A percentile compares a stretch with the other conserved stretches of the same genome.
These are phyloP conservation scores for Probaryconus sp. DNA, from an alignment of 1,140 invertebrate genomes.

Conservation along the genomic window DNA sequence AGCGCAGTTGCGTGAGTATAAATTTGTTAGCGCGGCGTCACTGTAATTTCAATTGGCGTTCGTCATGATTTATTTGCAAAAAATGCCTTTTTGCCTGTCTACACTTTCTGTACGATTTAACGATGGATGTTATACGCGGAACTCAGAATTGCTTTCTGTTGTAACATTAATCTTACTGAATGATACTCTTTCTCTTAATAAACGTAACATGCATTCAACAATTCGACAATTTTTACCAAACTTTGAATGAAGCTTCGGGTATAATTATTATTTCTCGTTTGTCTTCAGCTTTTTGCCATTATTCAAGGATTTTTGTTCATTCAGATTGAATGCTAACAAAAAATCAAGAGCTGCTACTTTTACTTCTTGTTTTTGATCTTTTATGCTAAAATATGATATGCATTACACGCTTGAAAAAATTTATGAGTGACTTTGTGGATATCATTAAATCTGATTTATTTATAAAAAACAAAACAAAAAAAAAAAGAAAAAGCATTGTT, in stretches of 20 bases:
- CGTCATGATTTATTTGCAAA: slow-evolving; percentile 47
- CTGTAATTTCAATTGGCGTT: slow-evolving; percentile 50
- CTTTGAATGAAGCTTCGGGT: background rate
- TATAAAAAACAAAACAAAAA: no score
- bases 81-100: slow-evolving; percentile 20
- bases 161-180: slow-evolving; percentile 57
- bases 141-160: slow-evolving; percentile 40
- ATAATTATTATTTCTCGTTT: no score
- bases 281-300: no score
- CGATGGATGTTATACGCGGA: slow-evolving; percentile 21
- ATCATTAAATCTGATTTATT: no score
- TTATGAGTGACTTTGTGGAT: no score
- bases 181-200: slow-evolving; percentile 35
- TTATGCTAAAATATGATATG: no score
- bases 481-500: no score
- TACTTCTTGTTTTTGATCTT: no score
- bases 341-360: no score
- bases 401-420: no score
- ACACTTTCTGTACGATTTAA: slow-evolving; percentile 14
- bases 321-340: no score
- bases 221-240: slow-evolving; percentile 15
- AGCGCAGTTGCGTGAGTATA: slow-evolving; percentile 19
- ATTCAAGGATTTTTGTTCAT: no score
- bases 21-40: slow-evolving; percentile 32
- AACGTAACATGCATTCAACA: slow-evolving; percentile 18